Conservation (phyloP, 2,113 vertebrate genomes). For the Pachypanchax playfairii region DNA sequence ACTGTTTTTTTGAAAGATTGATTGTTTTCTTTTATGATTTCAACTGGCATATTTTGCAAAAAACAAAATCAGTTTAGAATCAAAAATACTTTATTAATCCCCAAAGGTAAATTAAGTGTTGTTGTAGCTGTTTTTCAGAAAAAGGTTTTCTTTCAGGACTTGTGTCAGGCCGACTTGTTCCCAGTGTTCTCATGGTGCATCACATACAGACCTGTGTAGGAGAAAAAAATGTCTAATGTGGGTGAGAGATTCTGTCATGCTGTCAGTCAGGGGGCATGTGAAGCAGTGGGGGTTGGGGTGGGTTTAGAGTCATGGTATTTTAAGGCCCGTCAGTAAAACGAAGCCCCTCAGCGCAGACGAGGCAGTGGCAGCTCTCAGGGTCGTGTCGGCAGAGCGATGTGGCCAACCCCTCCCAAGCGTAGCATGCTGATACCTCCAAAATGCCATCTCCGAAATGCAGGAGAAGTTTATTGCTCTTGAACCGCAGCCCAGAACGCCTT, state of each 20-base stretch:
- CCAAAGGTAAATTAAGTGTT: too few species aligned
- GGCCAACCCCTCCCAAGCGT: slow-evolving; percentile 67
- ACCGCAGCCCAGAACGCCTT: slow-evolving; percentile 76
- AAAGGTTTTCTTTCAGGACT: too few species aligned
- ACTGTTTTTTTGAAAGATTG: too few species aligned
- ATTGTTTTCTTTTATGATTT: too few species aligned
- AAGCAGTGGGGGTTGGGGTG: slow-evolving; percentile 30
- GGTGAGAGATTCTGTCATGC: slow-evolving; percentile 38
- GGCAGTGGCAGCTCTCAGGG: slow-evolving; percentile 73
- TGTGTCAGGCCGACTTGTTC: too few species aligned
- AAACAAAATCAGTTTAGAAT: too few species aligned
- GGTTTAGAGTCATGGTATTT: slow-evolving; percentile 67
- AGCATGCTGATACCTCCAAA: slow-evolving; percentile 79
- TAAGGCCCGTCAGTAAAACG: slow-evolving; percentile 72
- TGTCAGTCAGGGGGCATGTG: slow-evolving; percentile 51
- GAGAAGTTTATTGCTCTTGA: slow-evolving; percentile 82
- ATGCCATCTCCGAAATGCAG: slow-evolving; percentile 79
- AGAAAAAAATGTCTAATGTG: slow-evolving; percentile 17
- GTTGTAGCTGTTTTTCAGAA: too few species aligned
- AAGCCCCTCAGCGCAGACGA: slow-evolving; percentile 68
- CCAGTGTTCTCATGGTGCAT: too few species aligned
- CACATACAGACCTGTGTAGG: background rate
- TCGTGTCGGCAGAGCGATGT: slow-evolving; percentile 62
- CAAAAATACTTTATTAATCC: too few species aligned
- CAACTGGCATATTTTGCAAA: too few species aligned